phyloP scores from a whole-genome alignment of 2,113 vertebrate genomes.

The Hypomesus transpacificus region DNA sequence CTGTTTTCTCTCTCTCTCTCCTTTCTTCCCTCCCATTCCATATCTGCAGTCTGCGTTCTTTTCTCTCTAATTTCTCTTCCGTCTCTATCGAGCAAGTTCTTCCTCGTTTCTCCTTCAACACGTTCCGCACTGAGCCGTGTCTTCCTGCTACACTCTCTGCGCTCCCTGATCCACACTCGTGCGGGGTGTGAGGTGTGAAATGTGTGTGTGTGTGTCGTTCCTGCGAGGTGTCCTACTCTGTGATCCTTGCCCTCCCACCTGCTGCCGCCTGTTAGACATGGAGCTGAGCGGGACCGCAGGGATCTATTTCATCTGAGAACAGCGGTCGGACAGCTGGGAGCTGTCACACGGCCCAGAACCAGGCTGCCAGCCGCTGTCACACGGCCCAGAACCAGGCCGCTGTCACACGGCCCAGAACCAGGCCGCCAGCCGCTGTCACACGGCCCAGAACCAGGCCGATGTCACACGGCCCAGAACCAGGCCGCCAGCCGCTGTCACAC shows the following conservation, averaged over 20 bases:
- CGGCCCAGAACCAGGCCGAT: too few relatives aligned
- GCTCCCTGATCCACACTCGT: background rate
- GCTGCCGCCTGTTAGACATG: constrained; percentile 37
- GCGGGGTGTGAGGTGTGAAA: too few relatives aligned
- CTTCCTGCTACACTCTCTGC: background rate
- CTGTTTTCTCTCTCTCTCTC: too few relatives aligned
- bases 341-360: background rate
- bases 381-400: too few relatives aligned
- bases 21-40: background rate
- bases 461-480: background rate
- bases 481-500: too few relatives aligned
- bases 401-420: background rate
- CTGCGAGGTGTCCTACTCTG: constrained; percentile 14
- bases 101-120: background rate
- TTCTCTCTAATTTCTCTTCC: background rate
- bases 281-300: background rate
- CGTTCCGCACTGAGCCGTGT: background rate
- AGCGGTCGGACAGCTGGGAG: background rate
- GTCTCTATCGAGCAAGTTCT: too few relatives aligned
- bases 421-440: too few relatives aligned
- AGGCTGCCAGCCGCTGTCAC: background rate
- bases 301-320: background rate
- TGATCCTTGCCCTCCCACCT: constrained; percentile 29
- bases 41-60: background rate
- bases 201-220: background rate